A percentile compares a stretch with the other conserved stretches of the same genome.
Evolutionary conservation across 2,113 vertebrate species (phyloP).

Genomic region (Caranx ignobilis): DNA sequence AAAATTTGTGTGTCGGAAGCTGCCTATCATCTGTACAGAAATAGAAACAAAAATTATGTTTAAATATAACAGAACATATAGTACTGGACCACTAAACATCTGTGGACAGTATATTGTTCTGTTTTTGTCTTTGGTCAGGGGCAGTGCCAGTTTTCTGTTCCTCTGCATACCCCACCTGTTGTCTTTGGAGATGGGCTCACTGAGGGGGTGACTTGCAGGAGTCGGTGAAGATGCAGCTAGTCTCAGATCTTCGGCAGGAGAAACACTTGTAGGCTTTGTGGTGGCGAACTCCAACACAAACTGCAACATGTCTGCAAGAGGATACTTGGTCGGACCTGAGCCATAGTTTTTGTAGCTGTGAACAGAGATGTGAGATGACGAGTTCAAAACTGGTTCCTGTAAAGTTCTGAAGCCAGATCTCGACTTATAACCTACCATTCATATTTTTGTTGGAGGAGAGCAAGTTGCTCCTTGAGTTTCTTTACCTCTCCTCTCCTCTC

Average conservation of each 20-base stretch:
- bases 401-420: neutral
- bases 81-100: neutral
- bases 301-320: conserved; percentile 94
- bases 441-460: conserved; percentile 89
- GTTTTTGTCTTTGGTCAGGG: neutral
- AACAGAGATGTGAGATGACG: neutral
- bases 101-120: neutral
- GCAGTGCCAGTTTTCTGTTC: too few species aligned
- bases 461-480: conserved; percentile 88
- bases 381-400: neutral
- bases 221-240: conserved; percentile 37
- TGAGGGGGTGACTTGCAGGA: conserved; percentile 36
- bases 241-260: conserved; percentile 65
- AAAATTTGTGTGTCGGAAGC: neutral
- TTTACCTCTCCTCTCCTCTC: conserved; percentile 89
- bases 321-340: conserved; percentile 90
- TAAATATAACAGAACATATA: neutral
- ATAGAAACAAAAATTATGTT: too few species aligned
- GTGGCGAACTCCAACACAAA: conserved; percentile 94
- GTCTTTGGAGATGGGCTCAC: conserved; percentile 67
- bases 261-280: conserved; percentile 80
- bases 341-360: conserved; percentile 93
- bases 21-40: too few species aligned
- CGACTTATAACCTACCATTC: conserved; percentile 85
- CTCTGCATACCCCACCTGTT: conserved; percentile 62